Conservation (phyloP, 2,797 vertebrate genomes). For the Leuciscus waleckii region DNA sequence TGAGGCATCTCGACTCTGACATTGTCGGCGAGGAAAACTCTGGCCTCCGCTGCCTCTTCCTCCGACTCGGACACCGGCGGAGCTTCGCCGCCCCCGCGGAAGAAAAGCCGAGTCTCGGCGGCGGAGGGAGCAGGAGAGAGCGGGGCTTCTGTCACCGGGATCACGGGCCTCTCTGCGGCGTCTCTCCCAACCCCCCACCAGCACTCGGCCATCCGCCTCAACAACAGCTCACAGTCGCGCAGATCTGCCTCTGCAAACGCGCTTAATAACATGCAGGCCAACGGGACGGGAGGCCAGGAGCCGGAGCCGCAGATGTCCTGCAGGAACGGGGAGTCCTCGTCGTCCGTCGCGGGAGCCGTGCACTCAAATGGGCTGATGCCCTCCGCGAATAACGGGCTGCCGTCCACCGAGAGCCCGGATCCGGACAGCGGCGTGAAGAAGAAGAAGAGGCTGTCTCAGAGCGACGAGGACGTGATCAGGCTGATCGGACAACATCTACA, state of each 20-base stretch:
- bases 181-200: slow-evolving; percentile 69
- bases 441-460: slow-evolving; percentile 91
- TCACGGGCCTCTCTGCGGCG: slow-evolving; percentile 84
- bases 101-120: slow-evolving; percentile 85
- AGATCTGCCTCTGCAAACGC: slow-evolving; percentile 64
- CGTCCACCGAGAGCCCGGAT: slow-evolving; percentile 70
- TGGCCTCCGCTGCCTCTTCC: slow-evolving; percentile 83
- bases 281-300: slow-evolving; percentile 81
- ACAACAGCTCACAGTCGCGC: slow-evolving; percentile 40
- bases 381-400: slow-evolving; percentile 77
- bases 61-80: slow-evolving; percentile 83
- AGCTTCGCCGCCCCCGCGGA: slow-evolving; percentile 85
- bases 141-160: slow-evolving; percentile 84
- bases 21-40: slow-evolving; percentile 79
- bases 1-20: slow-evolving; percentile 73
- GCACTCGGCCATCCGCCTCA: slow-evolving; percentile 65
- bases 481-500: slow-evolving; percentile 95
- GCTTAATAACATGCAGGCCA: slow-evolving; percentile 85
- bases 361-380: slow-evolving; percentile 76
- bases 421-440: slow-evolving; percentile 82
- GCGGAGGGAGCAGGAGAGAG: slow-evolving; percentile 85
- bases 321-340: slow-evolving; percentile 86
- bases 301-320: slow-evolving; percentile 79
- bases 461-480: slow-evolving; percentile 94
- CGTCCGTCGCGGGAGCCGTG: slow-evolving; percentile 74